A percentile compares a stretch with the other conserved stretches of the same genome.
These are phyloP conservation scores for Tragelaphus scriptus DNA, from an alignment of 2,113 vertebrate species.

Conservation along the genomic window DNA sequence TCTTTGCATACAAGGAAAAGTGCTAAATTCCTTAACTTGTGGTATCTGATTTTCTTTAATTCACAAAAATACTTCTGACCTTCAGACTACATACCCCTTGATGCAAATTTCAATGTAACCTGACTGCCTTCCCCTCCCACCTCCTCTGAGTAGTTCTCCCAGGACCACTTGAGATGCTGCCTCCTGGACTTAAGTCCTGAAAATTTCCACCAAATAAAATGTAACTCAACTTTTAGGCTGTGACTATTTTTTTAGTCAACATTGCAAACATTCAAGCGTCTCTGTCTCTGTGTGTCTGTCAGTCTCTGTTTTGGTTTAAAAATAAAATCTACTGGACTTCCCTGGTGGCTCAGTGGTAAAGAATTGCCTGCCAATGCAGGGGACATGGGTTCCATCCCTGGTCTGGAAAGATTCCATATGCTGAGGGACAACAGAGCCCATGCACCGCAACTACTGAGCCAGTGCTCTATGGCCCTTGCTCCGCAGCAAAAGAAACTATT, in stretches of 20 bases:
- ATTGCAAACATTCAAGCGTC: not conserved
- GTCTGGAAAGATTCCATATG: not conserved
- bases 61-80: not conserved
- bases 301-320: not conserved
- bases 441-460: not conserved
- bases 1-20: not conserved
- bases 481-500: not conserved
- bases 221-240: not conserved
- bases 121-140: not conserved
- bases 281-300: not conserved
- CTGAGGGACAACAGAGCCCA: not conserved
- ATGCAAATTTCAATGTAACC: not conserved
- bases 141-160: not conserved
- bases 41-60: not conserved
- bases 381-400: not conserved
- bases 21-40: not conserved
- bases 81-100: not conserved
- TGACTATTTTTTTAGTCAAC: not conserved
- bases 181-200: not conserved
- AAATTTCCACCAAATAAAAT: not conserved
- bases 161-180: not conserved
- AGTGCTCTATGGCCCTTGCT: not conserved
- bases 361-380: not conserved
- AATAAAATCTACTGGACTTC: not conserved
- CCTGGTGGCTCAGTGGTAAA: not conserved